Base-by-base conservation (phyloP, 2,888 invertebrate genomes). In the Exocentrus adspersus region DNA sequence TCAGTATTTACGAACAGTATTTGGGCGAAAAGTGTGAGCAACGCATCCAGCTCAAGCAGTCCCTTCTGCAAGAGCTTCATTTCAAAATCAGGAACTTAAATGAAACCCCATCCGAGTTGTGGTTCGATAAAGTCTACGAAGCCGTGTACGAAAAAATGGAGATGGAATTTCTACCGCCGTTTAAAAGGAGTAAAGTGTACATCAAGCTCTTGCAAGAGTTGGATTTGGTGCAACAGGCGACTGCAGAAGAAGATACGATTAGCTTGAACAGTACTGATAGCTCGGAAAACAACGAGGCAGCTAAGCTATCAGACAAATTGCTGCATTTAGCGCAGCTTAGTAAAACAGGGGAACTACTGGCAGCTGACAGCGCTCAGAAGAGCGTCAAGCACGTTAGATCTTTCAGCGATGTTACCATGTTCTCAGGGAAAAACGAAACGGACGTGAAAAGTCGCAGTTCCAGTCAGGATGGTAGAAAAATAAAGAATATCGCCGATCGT, bases 71-170 rank as follows among this genome's bases (percentile, higher is more conserved):
- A 72, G 85, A 85, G 69, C 83, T 92, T 51, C 79, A 88, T 30
- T 83, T 85, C 21, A 86, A 87, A 74, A 88, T 92, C 62, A 85
- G 87, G 71, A 82, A 80, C 65, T 67, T 82, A 21, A 88, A 86
- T 56, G 90, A 91, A 76, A 74, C 80, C 20, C 87, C 90, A 3
- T 85, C 85, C 20, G 90, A 92, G 62, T 84, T 86, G 1, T 93
- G 95, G 87, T 97, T 97, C 81, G 95, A 96, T 78, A 92, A 92
- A 65, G 87, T 94, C 14, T 92, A 94, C 81, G 85, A 87, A 65
- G 87, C 87, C 57, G 87, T 92, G 21, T 89, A 89, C 67, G 89
- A 89, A 73, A 90, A 83, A 77, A 82, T 85, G 78, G 81, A 85
- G 75, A 85, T 80, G 46, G 88, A 90, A 60, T 90, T 87, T 77